Evolutionary conservation across 2,888 invertebrate species (phyloP), one percentile per base, ranked within the genome.

Genomic region (Epistrophe eligans): DNA sequence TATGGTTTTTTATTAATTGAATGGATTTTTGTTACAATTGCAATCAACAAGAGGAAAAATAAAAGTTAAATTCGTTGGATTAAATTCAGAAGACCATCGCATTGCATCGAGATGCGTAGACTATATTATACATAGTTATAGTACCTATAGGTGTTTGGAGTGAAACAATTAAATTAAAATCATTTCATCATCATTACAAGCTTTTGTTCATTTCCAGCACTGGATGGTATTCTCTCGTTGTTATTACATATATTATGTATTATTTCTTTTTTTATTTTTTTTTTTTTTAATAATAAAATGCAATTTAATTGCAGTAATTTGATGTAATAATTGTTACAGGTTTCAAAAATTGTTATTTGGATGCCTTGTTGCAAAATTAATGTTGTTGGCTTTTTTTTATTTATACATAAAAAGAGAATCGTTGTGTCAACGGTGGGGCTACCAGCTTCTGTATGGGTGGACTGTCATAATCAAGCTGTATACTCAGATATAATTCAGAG

Each of bases 81-180:
- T 6, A 62, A 62, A 24, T 15, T 40, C 13, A 19, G 1, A 13
- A 3, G 11, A 38, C 11, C 19, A 17, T 15, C 4, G 6, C 2
- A 19, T 24, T 2, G 28, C 13, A 60, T 60, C 32, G 24, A 24
- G 3, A 32, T n/a, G 24, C 28, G 15, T 15, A 13, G 17, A 2
- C 2, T 17, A 17, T 13, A 24, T 24, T 24, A 24, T n/a, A n/a
- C n/a, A n/a, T n/a, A n/a, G n/a, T 24, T 24, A 24, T 24, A 24
- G 24, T 24, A 24, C 2, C 24, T 24, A 60, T 13, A 15, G 43
- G n/a, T 43, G 9, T 24, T 24, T 9, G 10, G 35, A 62, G 19
- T 15, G 62, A 15, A 62, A 24, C 38, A 62, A 62, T 40, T 40
- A 62, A 62, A 62, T 62, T 43, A 15, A 43, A 43, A 62, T 24